Base-by-base conservation (phyloP, 1,140 invertebrate genomes). In the Eueides isabella region DNA sequence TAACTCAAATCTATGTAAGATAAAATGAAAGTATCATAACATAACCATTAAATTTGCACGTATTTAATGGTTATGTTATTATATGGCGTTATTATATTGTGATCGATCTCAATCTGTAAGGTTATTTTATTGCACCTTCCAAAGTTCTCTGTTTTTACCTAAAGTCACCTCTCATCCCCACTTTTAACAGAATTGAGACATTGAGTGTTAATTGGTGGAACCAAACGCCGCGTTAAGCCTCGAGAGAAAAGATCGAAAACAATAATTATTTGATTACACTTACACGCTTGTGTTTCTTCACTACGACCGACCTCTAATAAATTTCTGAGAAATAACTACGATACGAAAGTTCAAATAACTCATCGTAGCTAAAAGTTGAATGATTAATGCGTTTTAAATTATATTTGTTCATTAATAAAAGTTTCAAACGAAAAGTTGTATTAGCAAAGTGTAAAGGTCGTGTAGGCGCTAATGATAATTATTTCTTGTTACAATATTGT, bases 351-450 rank as follows among this genome's bases (percentile, higher is more conserved):
- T 55, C 11, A 55, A 55, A 12, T 55, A 55, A 55, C 48, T 55
- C 23, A 26, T 26, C 48, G 26, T 26, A 55, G 48, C 23, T 55
- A 4, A 55, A 55, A 55, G 23, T 26, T 9, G 26, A 55, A 55
- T 55, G 48, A 55, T 55, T 55, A 55, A 55, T 55, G 48, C 12
- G 48, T 55, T 55, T 23, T 55, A 55, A 55, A 55, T 55, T 55
- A 55, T 55, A 26, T 55, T 55, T 55, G 48, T 26, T 55, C 23
- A 55, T 55, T 55, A 55, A 26, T 55, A 55, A 26, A 26, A 55
- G 16, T 55, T 55, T 55, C 0, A 1, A 23, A 23, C 23, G n/a
- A 55, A 55, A 55, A 26, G 23, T 26, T 55, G 23, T 55, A 55
- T 55, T 12, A 55, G 41, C 41, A 6, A 44, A 44, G n/a, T n/a